Evolutionary conservation across 2,888 invertebrate species (phyloP).

Genomic region (Marasmarcha lunaedactyla): DNA sequence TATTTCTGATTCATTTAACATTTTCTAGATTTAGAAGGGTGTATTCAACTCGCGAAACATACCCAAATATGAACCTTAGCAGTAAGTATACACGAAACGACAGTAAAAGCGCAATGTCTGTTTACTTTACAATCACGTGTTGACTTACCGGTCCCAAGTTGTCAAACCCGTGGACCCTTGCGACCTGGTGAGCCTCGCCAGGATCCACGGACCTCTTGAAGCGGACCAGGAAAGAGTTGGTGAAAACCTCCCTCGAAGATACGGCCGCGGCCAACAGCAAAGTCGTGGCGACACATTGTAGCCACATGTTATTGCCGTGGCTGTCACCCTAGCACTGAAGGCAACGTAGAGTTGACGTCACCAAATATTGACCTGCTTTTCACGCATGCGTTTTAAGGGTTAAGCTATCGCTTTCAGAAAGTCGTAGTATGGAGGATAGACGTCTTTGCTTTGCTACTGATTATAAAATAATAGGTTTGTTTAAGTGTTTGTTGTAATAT

Average conservation of each 20-base stretch:
- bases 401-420: constrained; percentile 23
- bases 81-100: too few species aligned
- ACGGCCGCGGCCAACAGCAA: constrained; percentile 46
- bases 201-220: constrained; percentile 84
- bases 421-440: constrained; percentile 7
- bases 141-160: constrained; percentile 93
- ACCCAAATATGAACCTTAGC: too few species aligned
- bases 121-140: constrained; percentile 63
- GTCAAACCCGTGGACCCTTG: constrained; percentile 91
- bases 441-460: not conserved
- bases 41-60: too few species aligned
- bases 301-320: constrained; percentile 57
- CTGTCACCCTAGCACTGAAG: constrained; percentile 59
- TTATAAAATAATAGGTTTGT: too few species aligned
- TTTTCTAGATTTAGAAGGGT: too few species aligned
- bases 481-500: too few species aligned
- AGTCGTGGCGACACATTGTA: constrained; percentile 52
- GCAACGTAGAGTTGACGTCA: constrained; percentile 48
- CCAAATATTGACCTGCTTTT: constrained; percentile 46
- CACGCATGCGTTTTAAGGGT: constrained; percentile 43
- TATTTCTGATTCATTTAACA: too few species aligned
- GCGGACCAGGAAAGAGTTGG: constrained; percentile 94
- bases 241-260: constrained; percentile 80
- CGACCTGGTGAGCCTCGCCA: constrained; percentile 83
- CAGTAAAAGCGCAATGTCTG: constrained; percentile 26